Conservation (phyloP, 2,113 vertebrate genomes). For the Hucho hucho region DNA sequence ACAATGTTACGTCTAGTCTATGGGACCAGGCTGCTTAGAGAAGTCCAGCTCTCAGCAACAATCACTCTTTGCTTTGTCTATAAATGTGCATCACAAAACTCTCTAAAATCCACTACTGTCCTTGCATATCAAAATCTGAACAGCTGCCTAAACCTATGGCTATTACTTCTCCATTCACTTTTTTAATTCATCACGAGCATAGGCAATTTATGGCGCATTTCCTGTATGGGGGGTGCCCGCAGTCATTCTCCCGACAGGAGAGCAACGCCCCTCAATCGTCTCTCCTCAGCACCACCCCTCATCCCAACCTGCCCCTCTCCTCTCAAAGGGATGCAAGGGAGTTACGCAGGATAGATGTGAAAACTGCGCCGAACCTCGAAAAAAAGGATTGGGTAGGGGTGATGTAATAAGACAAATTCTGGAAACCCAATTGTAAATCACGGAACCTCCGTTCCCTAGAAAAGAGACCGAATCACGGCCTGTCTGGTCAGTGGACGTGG, state of each 20-base stretch:
- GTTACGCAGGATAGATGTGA: constrained; percentile 67
- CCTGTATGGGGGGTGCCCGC: background rate
- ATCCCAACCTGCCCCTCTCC: constrained; percentile 26
- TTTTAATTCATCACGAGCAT: background rate
- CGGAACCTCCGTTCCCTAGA: constrained; percentile 37
- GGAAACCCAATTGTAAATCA: background rate
- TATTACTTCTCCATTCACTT: too few relatives aligned
- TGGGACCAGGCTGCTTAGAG: too few relatives aligned
- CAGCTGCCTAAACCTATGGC: too few relatives aligned
- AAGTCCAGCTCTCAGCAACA: too few relatives aligned
- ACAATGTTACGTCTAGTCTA: too few relatives aligned
- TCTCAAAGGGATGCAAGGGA: constrained; percentile 50
- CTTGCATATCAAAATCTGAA: too few relatives aligned
- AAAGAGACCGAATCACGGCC: constrained; percentile 30
- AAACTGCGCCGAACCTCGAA: constrained; percentile 49
- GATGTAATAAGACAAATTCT: constrained; percentile 45
- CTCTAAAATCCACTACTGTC: too few relatives aligned
- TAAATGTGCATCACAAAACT: too few relatives aligned
- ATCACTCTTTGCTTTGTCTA: too few relatives aligned
- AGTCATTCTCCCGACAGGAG: background rate
- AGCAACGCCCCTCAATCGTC: constrained; percentile 39
- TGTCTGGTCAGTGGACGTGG: constrained; percentile 42
- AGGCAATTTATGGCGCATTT: constrained; percentile 49
- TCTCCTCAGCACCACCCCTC: constrained; percentile 63
- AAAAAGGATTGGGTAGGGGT: constrained; percentile 37